Evolutionary conservation across 1,140 invertebrate genomes (phyloP).

Genomic region (Meteorus sp.): DNA sequence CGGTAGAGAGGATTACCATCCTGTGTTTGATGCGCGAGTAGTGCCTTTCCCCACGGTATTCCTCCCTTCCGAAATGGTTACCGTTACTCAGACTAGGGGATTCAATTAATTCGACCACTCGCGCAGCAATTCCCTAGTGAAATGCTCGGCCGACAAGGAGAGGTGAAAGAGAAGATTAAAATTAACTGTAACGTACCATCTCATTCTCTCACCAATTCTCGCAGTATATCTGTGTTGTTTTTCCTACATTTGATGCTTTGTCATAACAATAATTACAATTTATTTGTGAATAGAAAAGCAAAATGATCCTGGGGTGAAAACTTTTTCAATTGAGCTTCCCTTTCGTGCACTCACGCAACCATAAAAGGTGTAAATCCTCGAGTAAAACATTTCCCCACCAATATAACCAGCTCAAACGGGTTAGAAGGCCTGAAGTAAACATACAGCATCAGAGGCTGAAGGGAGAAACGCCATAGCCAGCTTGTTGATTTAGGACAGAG

Average conservation of each 20-base stretch:
- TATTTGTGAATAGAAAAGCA: neutral
- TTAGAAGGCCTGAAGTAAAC: neutral
- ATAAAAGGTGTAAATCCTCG: slow-evolving; percentile 2
- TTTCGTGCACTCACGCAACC: too few relatives aligned
- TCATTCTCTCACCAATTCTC: neutral
- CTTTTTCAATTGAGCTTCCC: too few relatives aligned
- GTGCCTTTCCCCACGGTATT: slow-evolving; percentile 1
- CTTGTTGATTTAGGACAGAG: slow-evolving; percentile 48
- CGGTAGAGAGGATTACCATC: slow-evolving; percentile 10
- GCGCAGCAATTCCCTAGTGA: slow-evolving; percentile 7
- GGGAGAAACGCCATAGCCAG: slow-evolving; percentile 11
- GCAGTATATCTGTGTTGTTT: neutral
- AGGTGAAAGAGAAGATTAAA: neutral
- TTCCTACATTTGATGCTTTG: neutral
- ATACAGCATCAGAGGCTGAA: neutral
- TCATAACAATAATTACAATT: neutral
- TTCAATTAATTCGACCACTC: slow-evolving; percentile 18
- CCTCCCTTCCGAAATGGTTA: neutral
- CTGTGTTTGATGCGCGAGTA: slow-evolving; percentile 7
- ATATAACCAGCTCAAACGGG: neutral
- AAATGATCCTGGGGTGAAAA: too few relatives aligned
- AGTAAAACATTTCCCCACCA: neutral
- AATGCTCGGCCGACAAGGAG: neutral
- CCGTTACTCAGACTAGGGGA: neutral
- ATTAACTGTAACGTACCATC: neutral